Base-by-base conservation (phyloP, 2,888 invertebrate species). In the Xestobium rufovillosum region DNA sequence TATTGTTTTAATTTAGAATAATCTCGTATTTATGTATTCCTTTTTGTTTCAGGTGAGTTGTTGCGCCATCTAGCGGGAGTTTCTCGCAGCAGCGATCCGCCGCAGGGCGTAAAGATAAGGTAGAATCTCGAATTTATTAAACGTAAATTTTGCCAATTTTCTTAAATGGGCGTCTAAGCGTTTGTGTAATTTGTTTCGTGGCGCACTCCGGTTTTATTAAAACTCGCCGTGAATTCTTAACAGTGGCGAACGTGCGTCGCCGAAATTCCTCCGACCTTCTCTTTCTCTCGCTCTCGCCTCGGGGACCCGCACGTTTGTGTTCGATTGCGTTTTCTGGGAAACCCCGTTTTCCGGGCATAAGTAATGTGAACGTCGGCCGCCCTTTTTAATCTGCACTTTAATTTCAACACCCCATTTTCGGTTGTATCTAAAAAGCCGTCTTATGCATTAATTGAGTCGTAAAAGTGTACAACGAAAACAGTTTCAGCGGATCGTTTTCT, bases 381-480 rank as follows among this genome's bases (percentile, higher is more conserved):
- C 58, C 57, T 65, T 63, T 65, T 65, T 63, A 63, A 63, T 64
- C 61, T 61, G 52, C 57, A 48, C 59, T 61, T 62, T 61, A 62
- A 64, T 65, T 65, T 61, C 61, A 61, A 60, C 62, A 63, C 61
- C 62, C 63, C 58, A 58, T 64, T 63, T 60, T 58, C 57, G 60
- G 60, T 57, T 61, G 56, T 60, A 56, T 56, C 54, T 53, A 51
- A 56, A 58, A 56, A 53, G 54, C 53, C 47, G 50, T 48, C n/a
- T n/a, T 51, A 51, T 54, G 59, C 57, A 57, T 63, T 61, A 64
- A 65, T 64, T 61, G 61, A 62, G 62, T 58, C 56, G 60, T 63
- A 61, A 64, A 63, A 61, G 60, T 61, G 60, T 59, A 53, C 50
- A 43, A n/a, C n/a, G n/a, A n/a, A n/a, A n/a, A n/a, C n/a, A n/a